These are phyloP conservation scores for Melanotaenia nigrans DNA, from an alignment of 2,797 vertebrate species.

Conservation along the genomic window DNA sequence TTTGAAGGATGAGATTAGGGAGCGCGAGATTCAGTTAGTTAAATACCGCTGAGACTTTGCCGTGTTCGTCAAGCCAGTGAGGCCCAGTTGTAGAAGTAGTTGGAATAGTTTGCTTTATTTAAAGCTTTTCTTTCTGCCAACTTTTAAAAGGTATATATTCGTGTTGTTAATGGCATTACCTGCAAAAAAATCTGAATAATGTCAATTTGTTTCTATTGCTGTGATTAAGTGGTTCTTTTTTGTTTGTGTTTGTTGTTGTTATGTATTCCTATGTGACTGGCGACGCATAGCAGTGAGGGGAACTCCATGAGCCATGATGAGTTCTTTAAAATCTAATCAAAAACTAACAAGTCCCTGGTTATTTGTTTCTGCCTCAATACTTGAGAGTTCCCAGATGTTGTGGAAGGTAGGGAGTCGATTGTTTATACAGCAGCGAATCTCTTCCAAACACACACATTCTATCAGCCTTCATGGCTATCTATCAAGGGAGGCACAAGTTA, in stretches of 20 bases:
- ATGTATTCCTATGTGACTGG: slow-evolving; percentile 67
- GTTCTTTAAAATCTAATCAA: slow-evolving; percentile 88
- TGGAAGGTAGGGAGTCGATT: slow-evolving; percentile 87
- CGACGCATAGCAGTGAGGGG: slow-evolving; percentile 65
- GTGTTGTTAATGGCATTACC: slow-evolving; percentile 26
- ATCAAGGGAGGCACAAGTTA: slow-evolving; percentile 87
- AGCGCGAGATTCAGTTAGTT: slow-evolving; percentile 87
- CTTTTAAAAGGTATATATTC: slow-evolving; percentile 16
- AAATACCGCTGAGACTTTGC: slow-evolving; percentile 85
- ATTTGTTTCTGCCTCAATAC: slow-evolving; percentile 85
- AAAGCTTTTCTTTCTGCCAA: slow-evolving; percentile 36
- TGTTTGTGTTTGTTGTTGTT: slow-evolving; percentile 37
- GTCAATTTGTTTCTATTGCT: slow-evolving; percentile 61
- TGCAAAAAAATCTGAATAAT: slow-evolving; percentile 34
- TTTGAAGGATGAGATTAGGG: slow-evolving; percentile 93
- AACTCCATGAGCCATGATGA: slow-evolving; percentile 82
- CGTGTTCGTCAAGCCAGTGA: slow-evolving; percentile 50
- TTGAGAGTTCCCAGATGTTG: slow-evolving; percentile 89
- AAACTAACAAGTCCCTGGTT: slow-evolving; percentile 87
- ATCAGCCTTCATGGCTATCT: slow-evolving; percentile 84
- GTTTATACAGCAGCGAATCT: slow-evolving; percentile 88
- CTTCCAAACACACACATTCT: slow-evolving; percentile 86
- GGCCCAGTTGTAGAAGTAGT: slow-evolving; percentile 37
- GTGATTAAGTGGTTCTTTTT: slow-evolving; percentile 3
- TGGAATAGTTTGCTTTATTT: slow-evolving; percentile 47